Percentiles rank a stretch among this genome's conserved stretches.
Evolutionary conservation across 2,113 vertebrate species (phyloP).

Genomic region (Lophotis ruficrista): DNA sequence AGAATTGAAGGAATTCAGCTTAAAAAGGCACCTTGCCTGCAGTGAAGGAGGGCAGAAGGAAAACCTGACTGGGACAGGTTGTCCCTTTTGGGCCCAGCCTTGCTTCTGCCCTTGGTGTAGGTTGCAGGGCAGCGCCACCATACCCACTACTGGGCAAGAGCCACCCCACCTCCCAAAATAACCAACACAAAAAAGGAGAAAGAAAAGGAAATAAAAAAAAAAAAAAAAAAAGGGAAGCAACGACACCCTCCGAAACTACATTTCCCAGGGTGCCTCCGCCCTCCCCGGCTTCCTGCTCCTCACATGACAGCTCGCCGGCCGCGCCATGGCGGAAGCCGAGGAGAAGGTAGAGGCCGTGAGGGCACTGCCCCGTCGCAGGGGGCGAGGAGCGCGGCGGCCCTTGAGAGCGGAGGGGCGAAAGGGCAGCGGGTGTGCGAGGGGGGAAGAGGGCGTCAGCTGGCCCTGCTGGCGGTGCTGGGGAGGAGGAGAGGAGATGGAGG

Average conservation of each 20-base stretch:
- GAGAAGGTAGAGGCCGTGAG: slow-evolving; percentile 77
- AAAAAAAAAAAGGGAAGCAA: no score
- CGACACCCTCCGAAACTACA: slow-evolving; percentile 32
- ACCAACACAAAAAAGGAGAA: neutral
- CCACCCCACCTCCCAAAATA: no score
- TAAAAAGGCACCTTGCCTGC: rapidly evolving
- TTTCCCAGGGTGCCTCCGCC: slow-evolving; percentile 48
- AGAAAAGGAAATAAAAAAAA: no score
- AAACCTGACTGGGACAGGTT: rapidly evolving
- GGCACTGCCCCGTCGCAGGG: neutral
- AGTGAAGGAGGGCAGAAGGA: neutral
- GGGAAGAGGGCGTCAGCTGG: neutral
- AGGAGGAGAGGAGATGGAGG: neutral
- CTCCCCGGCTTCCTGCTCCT: neutral
- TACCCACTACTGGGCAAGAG: no score
- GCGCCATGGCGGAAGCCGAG: slow-evolving; percentile 86
- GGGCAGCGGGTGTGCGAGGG: neutral
- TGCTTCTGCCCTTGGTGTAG: no score
- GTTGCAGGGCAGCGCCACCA: no score
- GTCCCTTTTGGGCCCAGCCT: neutral
- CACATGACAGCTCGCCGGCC: slow-evolving; percentile 73
- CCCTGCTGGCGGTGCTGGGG: neutral
- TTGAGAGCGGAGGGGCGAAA: neutral
- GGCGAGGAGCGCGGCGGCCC: neutral
- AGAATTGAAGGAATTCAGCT: neutral